Percentiles rank a stretch among this genome's conserved stretches.
These are phyloP conservation scores for Holotrichia oblita DNA, from an alignment of 1,140 invertebrate genomes.

Conservation along the genomic window DNA sequence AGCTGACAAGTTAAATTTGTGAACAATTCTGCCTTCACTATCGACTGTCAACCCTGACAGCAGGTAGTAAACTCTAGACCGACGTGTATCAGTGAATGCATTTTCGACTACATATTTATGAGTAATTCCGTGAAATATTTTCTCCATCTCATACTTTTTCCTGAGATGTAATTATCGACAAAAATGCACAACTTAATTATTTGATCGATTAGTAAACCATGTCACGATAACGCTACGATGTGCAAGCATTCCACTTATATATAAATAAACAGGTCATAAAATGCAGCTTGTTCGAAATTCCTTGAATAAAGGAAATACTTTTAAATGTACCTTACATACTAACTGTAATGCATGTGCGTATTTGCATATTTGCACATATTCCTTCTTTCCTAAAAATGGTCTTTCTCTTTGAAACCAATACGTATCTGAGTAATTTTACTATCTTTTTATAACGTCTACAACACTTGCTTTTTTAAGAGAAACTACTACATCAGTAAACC, in stretches of 20 bases:
- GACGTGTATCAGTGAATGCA: neutral
- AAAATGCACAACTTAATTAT: neutral
- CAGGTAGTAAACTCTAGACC: constrained; percentile 12
- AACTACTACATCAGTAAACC: no score
- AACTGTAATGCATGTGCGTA: neutral
- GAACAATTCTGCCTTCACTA: neutral
- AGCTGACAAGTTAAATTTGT: constrained; percentile 1
- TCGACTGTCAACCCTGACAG: constrained; percentile 7
- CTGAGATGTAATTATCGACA: neutral
- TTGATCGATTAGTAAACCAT: constrained; percentile 18
- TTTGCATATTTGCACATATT: neutral
- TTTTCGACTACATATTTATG: neutral
- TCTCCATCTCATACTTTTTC: neutral
- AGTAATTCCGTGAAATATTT: neutral
- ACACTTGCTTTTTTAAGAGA: no score
- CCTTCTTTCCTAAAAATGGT: neutral
- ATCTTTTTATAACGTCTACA: no score
- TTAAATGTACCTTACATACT: neutral
- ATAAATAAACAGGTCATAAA: neutral
- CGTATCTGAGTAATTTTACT: no score
- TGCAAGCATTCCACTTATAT: neutral
- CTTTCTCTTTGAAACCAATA: neutral
- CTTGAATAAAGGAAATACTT: constrained; percentile 25
- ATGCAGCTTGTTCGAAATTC: constrained; percentile 9
- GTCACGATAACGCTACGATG: neutral